These are phyloP conservation scores for Australoheros scitulus DNA, from an alignment of 2,113 vertebrate genomes.

Conservation along the genomic window DNA sequence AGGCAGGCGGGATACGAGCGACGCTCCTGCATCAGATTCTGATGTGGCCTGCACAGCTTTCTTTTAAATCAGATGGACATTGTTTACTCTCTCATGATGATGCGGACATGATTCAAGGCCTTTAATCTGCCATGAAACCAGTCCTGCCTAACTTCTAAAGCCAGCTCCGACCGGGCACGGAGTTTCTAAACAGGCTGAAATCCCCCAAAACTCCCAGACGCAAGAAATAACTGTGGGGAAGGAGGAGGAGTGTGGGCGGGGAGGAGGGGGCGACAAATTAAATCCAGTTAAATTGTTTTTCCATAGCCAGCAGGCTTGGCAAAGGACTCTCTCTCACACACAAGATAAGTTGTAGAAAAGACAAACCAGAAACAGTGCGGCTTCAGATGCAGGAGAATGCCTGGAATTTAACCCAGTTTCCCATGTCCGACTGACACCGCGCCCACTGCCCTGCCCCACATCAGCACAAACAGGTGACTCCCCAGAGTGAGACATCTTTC, in stretches of 20 bases:
- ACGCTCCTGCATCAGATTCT: background rate
- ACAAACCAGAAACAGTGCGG: constrained; percentile 47
- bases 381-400: constrained; percentile 66
- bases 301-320: constrained; percentile 80
- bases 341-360: constrained; percentile 66
- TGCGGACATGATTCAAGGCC: background rate
- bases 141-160: constrained; percentile 6
- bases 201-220: constrained; percentile 65
- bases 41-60: background rate
- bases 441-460: constrained; percentile 31
- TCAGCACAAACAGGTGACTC: constrained; percentile 26
- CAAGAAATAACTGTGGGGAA: constrained; percentile 44
- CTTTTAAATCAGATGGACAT: background rate
- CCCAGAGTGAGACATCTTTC: constrained; percentile 8
- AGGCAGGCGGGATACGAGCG: background rate
- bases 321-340: constrained; percentile 59
- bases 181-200: constrained; percentile 59
- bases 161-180: constrained; percentile 18
- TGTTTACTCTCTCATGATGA: background rate
- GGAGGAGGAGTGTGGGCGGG: background rate
- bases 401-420: constrained; percentile 76
- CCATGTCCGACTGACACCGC: constrained; percentile 38
- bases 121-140: constrained; percentile 10
- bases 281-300: constrained; percentile 82
- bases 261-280: constrained; percentile 68